A percentile compares a stretch with the other conserved stretches of the same genome.
Conservation (phyloP, 2,888 invertebrate genomes). For the Tigriopus californicus region DNA sequence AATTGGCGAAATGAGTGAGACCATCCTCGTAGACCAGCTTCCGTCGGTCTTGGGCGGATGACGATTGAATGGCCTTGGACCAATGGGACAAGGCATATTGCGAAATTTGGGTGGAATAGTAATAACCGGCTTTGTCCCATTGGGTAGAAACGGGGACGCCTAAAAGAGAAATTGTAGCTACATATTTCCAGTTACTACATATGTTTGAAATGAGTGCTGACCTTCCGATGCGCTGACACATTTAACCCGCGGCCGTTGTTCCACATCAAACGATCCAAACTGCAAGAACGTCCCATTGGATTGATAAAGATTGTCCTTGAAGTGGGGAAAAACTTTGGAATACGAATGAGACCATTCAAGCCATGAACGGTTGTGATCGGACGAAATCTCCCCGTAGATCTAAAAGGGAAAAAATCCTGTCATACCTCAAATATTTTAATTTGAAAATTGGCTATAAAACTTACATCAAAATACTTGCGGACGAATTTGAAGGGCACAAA, state of each 20-base stretch:
- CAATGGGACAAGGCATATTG: conserved; percentile 91
- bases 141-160: conserved; percentile 82
- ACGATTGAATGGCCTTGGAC: background rate
- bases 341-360: conserved; percentile 91
- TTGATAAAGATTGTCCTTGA: conserved; percentile 52
- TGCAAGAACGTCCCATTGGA: conserved; percentile 79
- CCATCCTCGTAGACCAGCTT: conserved; percentile 54
- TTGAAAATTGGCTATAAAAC: background rate
- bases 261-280: conserved; percentile 94
- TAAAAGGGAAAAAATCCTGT: too few species aligned
- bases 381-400: conserved; percentile 37
- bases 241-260: conserved; percentile 81
- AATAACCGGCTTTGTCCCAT: conserved; percentile 89
- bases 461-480: background rate
- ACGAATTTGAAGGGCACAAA: background rate
- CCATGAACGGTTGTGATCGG: conserved; percentile 46
- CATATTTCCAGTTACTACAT: too few species aligned
- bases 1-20: conserved; percentile 30
- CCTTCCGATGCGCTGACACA: conserved; percentile 39
- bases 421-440: too few species aligned
- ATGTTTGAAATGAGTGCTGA: too few species aligned
- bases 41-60: conserved; percentile 39
- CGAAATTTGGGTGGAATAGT: conserved; percentile 94
- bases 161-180: too few species aligned
- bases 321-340: conserved; percentile 45